Evolutionary conservation across 2,113 vertebrate genomes (phyloP), one percentile per base, ranked within the genome.

Genomic region (Gambusia affinis): DNA sequence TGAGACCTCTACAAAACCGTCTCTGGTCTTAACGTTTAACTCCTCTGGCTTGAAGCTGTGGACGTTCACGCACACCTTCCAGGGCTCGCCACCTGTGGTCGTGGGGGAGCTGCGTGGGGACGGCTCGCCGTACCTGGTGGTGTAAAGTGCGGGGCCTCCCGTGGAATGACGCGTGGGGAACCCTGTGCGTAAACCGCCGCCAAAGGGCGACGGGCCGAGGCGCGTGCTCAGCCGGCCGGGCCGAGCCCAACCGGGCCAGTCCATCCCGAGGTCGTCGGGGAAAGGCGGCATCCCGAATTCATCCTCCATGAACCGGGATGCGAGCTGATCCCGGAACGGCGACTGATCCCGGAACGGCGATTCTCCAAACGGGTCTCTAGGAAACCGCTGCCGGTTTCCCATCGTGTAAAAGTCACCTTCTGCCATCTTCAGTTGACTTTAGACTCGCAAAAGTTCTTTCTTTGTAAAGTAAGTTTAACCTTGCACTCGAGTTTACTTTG

Each of bases 21-120:
- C 98, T 84, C 95, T 97, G 62, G 98, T 99, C 88, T 97, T 99
- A 69, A 99, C 95, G 0, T 94, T 94, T 71, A 99, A 89, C 80
- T 99, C 98, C 87, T 98, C 97, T 0, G 98, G 95, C 72, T 94
- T 96, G 92, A 98, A 99, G 94, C 96, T 99, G 93, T 99, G 97
- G 75, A 99, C 98, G 17, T 98, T 99, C 75, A 99, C 98, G 11
- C 98, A 99, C n/a, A 99, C 97, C 83, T 99, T 99, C 98, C 98
- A 99, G 12, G 97, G 97, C 79, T 99, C 97, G 0, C 96, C 96
- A 0, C 95, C 91, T 60, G 94, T 91, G 31, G 91, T 88, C 17
- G 73, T 92, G 2, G 96, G 95, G 3, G 93, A 87, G 91, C 88
- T 95, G 80, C 95, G 94, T 78, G 95, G 93, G 69, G 94, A 93